Base-by-base conservation (phyloP, 2,113 vertebrate species). In the Desmodus rotundus region DNA sequence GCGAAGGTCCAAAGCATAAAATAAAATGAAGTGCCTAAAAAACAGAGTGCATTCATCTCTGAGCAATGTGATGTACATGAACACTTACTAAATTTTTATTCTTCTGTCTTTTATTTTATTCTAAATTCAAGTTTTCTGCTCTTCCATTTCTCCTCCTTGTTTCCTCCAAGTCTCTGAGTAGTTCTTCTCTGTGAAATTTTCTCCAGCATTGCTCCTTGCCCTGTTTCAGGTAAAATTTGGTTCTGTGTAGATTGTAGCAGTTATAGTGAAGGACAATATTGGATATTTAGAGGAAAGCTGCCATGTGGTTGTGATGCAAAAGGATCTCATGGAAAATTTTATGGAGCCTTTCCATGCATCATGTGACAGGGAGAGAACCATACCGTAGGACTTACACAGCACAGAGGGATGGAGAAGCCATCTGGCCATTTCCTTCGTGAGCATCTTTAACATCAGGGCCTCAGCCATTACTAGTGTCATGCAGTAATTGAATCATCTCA, bases 21-120 rank as follows among this genome's bases (percentile, higher is more conserved):
- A 33, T 81, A 73, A 95, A 89, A 38, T 61, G 45, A 91, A 96
- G 87, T 89, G n/a, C 80, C 33, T 76, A 26, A 77, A 86, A 67
- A 90, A 67, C 36, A 91, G 87, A 72, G 82, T 26, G 33, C 47
- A 19, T n/a, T 61, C 7, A 45, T 28, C 61, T 52, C 20, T 61
- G 19, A 74, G 36, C 24, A 6, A 13, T 20, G 19, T 15, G 47
- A 20, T 50, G 6, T 47, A 50, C 15, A n/a, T 0, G 2, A 6
- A 47, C 9, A 11, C 14, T 47, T 20, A 20, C 1, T 43, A 45
- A 65, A 41, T 68, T 92, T 54, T 33, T 15, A 61, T 67, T 70
- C 13, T 43, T 61, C 28, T 31, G 3, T 1, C 3, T 43, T 84
- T 81, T 45, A 28, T 70, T 89, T 52, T 52, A 63, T 41, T 83